Evolutionary conservation across 2,797 vertebrate genomes (phyloP), one percentile per base, ranked within the genome.

Genomic region (Sarcophilus harrisii): DNA sequence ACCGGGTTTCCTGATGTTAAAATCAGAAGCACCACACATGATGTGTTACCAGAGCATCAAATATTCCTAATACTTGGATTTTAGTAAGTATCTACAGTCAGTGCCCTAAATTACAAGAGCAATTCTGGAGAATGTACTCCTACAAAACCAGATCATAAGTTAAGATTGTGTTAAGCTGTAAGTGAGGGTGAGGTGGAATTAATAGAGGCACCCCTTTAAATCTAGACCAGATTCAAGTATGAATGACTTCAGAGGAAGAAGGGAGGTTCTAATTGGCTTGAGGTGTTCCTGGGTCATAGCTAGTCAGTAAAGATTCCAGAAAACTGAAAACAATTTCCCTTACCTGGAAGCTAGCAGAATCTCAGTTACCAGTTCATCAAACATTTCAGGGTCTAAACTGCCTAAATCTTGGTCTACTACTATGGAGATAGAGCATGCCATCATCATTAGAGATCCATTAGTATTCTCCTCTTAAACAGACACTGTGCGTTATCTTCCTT

Each of bases 281-380:
- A 30, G 91, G 73, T 45, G 32, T 94, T 93, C 93, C 49, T 93
- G 58, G 32, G 29, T 97, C 55, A 87, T 62, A 87, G 60, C 58
- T 92, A 57, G 55, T 11, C 57, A 90, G 0, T 28, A 92, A 59
- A 92, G 32, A 66, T n/a, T 16, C 58, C 28, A 87, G 91, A 94
- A 93, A 95, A 93, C 4, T 66, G 32, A 66, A 66, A n/a, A 16
- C 92, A 57, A 58, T 92, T 29, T 94, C 49, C 49, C 59, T 92
- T 92, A 58, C 89, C 92, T 90, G n/a, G 38, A 95, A 52, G 92
- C 57, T 29, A 93, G 58, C 9, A 58, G 32, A n/a, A n/a, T 66
- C 62, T 66, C 62, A 66, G n/a, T 66, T 5, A n/a, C 30, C 32
- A 66, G 32, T 66, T 66, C 62, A 66, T 66, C 62, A 66, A 66